Evolutionary conservation across 1,140 invertebrate species (phyloP).

Genomic region (Zaprionus nigranus): DNA sequence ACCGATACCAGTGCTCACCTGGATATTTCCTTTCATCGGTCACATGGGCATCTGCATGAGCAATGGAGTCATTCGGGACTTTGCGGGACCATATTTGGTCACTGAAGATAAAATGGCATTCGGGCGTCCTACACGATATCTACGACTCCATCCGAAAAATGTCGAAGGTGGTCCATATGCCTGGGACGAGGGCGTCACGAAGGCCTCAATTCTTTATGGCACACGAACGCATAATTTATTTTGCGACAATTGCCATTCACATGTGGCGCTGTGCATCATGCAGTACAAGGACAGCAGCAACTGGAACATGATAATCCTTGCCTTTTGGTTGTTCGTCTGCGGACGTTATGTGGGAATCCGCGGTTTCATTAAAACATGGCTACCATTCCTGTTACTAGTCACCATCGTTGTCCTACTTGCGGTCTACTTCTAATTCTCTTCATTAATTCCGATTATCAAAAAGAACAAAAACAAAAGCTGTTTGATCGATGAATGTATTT

Average conservation of each 20-base stretch:
- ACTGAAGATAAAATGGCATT: too few relatives aligned
- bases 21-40: too few relatives aligned
- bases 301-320: slow-evolving; percentile 98
- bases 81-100: too few relatives aligned
- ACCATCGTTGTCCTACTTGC: slow-evolving; percentile 58
- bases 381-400: slow-evolving; percentile 91
- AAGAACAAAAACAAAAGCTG: slow-evolving; percentile 10
- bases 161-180: too few relatives aligned
- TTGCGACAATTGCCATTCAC: slow-evolving; percentile 99
- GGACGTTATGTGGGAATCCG: slow-evolving; percentile 94
- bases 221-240: slow-evolving; percentile 97
- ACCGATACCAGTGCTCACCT: too few relatives aligned
- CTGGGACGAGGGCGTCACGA: slow-evolving; percentile 94
- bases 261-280: slow-evolving; percentile 98
- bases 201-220: slow-evolving; percentile 98
- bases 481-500: slow-evolving; percentile 9
- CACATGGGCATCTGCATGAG: too few relatives aligned
- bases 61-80: too few relatives aligned
- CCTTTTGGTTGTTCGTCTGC: slow-evolving; percentile 90
- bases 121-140: too few relatives aligned
- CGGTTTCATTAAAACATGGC: slow-evolving; percentile 94
- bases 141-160: too few relatives aligned
- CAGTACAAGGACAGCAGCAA: slow-evolving; percentile 90
- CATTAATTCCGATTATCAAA: slow-evolving; percentile 3
- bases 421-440: slow-evolving; percentile 61